Evolutionary conservation across 2,888 invertebrate species (phyloP).

Genomic region (Thera obeliscata): DNA sequence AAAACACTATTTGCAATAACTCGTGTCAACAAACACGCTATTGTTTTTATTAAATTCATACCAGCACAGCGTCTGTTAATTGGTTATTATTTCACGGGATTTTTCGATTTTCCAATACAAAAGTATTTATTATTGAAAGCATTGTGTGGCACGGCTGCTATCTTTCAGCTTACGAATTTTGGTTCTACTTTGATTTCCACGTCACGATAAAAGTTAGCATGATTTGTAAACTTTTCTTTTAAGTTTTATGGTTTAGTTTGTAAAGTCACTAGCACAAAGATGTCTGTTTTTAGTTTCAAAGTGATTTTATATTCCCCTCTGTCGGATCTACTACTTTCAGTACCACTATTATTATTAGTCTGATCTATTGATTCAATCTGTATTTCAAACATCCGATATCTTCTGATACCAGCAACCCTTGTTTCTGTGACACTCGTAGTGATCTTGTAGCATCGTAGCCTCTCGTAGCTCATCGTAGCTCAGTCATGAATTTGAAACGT

Average conservation of each 20-base stretch:
- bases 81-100: slow-evolving; percentile 7
- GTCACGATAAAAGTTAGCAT: too few species aligned
- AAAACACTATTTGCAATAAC: slow-evolving; percentile 24
- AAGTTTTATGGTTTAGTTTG: too few species aligned
- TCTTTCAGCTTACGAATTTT: not conserved
- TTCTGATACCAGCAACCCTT: too few species aligned
- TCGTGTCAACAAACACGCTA: slow-evolving; percentile 23
- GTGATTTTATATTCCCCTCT: too few species aligned
- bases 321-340: too few species aligned
- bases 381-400: too few species aligned
- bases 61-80: slow-evolving; percentile 6
- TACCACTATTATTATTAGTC: too few species aligned
- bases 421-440: not conserved
- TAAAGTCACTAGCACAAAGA: too few species aligned
- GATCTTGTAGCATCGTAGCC: not conserved
- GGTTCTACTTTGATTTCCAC: too few species aligned
- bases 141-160: not conserved
- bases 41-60: slow-evolving; percentile 23
- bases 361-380: too few species aligned
- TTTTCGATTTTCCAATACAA: slow-evolving; percentile 1
- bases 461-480: not conserved
- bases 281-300: too few species aligned
- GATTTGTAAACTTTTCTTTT: too few species aligned
- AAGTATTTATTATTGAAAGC: not conserved
- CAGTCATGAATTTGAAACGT: not conserved